Base-by-base conservation (phyloP, 2,888 invertebrate species). In the Leptopterna dolabrata region DNA sequence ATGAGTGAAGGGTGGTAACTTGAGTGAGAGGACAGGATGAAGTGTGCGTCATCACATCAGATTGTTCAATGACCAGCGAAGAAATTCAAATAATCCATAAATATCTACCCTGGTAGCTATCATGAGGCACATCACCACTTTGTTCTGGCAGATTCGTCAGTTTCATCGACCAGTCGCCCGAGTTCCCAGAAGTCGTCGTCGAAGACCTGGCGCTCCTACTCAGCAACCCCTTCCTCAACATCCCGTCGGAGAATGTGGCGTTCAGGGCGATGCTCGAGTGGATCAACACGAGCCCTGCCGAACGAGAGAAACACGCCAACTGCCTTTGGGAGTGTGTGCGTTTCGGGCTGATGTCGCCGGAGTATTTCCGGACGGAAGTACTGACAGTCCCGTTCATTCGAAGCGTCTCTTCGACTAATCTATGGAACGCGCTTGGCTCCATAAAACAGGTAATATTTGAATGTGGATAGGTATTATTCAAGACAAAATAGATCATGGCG, bases 161-260 rank as follows among this genome's bases (percentile, higher is more conserved):
- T 9, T 88, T 88, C 55, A 1, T 73, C 41, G n/a, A 71, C 16
- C 30, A 45, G 30, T 86, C 86, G 9, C 19, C 29, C n/a, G 86
- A 86, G 29, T 86, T 86, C 19, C 1, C 29, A 1, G 87, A 87
- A 11, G 19, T 82, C 45, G 63, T 71, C 30, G 63, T 94, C 91
- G 92, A 92, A 86, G 95, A 96, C 90, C 91, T 96, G 71, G 93
- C 93, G 90, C 93, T 94, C 87, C 93, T 96, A 89, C 92, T 96
- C 80, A 92, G 93, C 83, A 95, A 95, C 90, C 96, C 96, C 90
- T 94, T 95, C 90, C 92, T 96, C 80, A 96, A 96, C 91, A 94
- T 95, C 27, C 93, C 93, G 2, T 70, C 63, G 0, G 88, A 88
- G 29, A 36, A 76, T 29, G 45, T 63, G 9, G 70, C 70, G 13